phyloP scores from a whole-genome alignment of 2,113 vertebrate genomes.

The Phocoena sinus region DNA sequence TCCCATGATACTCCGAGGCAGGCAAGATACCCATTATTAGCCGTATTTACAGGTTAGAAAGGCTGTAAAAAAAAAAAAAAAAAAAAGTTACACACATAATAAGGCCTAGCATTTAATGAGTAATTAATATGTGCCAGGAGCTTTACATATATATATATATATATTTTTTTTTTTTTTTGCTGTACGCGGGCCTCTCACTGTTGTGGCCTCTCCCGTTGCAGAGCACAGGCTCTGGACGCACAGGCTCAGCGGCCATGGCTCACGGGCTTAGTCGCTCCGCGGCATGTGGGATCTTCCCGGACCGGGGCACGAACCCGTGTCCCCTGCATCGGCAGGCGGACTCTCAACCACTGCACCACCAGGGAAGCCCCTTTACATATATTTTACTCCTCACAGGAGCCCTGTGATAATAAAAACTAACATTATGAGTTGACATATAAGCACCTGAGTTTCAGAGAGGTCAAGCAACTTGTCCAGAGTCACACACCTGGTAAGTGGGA shows the following conservation, averaged over 20 bases:
- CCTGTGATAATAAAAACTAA: neutral
- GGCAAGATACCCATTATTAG: neutral
- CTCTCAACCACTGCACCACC: too few species aligned
- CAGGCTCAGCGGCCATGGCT: too few species aligned
- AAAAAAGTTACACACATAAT: neutral
- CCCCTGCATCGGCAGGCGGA: too few species aligned
- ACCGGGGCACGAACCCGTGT: too few species aligned
- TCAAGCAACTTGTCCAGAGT: neutral
- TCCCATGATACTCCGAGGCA: neutral
- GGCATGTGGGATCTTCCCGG: too few species aligned
- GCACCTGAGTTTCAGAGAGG: neutral
- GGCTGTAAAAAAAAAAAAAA: neutral
- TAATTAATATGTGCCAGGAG: neutral
- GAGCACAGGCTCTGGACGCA: too few species aligned
- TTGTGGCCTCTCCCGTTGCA: too few species aligned
- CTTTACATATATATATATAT: neutral
- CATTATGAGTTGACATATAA: neutral
- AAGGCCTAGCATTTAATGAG: neutral
- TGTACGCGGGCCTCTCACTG: too few species aligned
- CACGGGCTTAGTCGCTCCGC: too few species aligned
- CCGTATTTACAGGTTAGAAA: neutral
- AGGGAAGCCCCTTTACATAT: neutral
- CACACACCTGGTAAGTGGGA: neutral
- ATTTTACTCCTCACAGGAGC: neutral
- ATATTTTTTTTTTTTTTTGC: neutral